Evolutionary conservation across 2,888 invertebrate species (phyloP).

Genomic region (Pelosia muscerda): DNA sequence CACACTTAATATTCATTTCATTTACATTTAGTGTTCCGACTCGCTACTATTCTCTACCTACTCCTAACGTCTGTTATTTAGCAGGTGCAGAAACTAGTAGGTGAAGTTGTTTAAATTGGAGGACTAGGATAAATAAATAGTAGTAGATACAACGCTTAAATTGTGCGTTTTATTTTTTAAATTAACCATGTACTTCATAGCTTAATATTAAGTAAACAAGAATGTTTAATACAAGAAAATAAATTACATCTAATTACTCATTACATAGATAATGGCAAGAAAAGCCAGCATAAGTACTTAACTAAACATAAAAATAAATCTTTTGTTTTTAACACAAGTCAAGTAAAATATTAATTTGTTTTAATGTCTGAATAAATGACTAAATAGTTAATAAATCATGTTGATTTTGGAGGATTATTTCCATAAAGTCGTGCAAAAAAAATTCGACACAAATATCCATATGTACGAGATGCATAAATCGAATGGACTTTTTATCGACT

Average conservation of each 20-base stretch:
- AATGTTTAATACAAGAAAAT: conserved; percentile 5
- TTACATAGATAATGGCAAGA: conserved; percentile 1
- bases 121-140: not conserved
- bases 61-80: too few species aligned
- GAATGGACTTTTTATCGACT: too few species aligned
- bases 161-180: conserved; percentile 31
- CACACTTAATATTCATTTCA: too few species aligned
- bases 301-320: not conserved
- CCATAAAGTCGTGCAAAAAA: too few species aligned
- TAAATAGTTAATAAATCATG: not conserved
- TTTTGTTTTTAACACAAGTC: not conserved
- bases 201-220: not conserved
- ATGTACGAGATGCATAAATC: too few species aligned
- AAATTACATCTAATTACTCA: not conserved
- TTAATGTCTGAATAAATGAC: not conserved
- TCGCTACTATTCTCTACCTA: too few species aligned
- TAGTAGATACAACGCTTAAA: conserved; percentile 18
- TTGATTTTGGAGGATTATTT: not conserved
- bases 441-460: too few species aligned
- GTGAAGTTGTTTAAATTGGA: too few species aligned
- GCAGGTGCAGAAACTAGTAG: too few species aligned
- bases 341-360: too few species aligned
- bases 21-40: too few species aligned
- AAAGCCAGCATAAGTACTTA: conserved; percentile 2
- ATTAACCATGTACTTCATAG: conserved; percentile 14